Conservation (phyloP, 2,888 invertebrate species). For the Teleogryllus oceanicus region DNA sequence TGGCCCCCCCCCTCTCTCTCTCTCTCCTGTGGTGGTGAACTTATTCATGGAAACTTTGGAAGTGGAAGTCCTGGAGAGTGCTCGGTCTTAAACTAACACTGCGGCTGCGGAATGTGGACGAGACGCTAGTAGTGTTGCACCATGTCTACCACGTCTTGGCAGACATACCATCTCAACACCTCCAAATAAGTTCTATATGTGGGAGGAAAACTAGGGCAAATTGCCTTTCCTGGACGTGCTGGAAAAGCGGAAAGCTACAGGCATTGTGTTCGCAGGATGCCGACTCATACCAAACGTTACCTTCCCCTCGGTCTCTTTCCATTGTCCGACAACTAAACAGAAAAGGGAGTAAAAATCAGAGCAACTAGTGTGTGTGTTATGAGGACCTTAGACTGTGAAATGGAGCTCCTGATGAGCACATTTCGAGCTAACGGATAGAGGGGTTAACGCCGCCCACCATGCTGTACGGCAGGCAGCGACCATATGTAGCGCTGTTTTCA, state of each 20-base stretch:
- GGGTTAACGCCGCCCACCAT: too few species aligned
- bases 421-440: too few species aligned
- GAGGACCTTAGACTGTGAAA: not conserved
- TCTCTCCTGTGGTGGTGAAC: not conserved
- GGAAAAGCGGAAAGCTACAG: not conserved
- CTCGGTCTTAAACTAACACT: not conserved
- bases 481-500: too few species aligned
- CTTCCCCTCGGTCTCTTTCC: not conserved
- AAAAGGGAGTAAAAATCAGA: not conserved
- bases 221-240: not conserved
- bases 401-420: not conserved
- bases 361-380: not conserved
- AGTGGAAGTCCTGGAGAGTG: not conserved
- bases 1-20: conserved; percentile 25
- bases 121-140: not conserved
- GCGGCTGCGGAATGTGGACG: not conserved
- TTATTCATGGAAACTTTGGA: not conserved
- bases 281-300: not conserved
- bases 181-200: not conserved
- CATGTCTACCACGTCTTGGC: not conserved
- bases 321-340: not conserved
- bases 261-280: not conserved
- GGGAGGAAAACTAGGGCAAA: not conserved
- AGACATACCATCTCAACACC: not conserved
- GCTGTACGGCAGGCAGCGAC: too few species aligned